Conservation (phyloP, 1,140 invertebrate genomes). For the Druon quercuslanigerum region DNA sequence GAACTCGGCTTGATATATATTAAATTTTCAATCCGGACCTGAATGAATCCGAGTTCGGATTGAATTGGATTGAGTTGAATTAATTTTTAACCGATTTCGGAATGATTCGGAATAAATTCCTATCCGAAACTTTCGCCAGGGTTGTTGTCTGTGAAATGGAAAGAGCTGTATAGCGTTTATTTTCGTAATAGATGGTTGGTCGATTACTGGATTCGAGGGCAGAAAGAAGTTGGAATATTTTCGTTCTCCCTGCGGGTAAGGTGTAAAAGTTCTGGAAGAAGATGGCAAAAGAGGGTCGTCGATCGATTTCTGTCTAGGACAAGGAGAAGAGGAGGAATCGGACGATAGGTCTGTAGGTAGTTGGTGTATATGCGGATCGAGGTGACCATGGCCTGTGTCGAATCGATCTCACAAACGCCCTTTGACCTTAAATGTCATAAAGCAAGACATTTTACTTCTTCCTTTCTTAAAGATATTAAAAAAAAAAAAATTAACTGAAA, state of each 20-base stretch:
- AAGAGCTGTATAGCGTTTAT: no score
- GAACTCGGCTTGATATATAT: no score
- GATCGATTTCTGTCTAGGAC: constrained; percentile 18
- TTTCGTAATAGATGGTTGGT: no score
- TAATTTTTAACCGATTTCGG: no score
- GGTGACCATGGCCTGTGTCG: constrained; percentile 56
- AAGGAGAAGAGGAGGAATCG: constrained; percentile 8
- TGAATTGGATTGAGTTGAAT: no score
- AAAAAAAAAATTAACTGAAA: not conserved
- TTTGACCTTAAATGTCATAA: constrained; percentile 44
- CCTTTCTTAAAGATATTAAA: not conserved
- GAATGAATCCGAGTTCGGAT: no score
- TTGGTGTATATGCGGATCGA: constrained; percentile 30
- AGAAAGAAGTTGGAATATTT: not conserved
- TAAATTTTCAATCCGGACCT: no score
- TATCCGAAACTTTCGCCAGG: no score
- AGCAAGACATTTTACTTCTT: constrained; percentile 15
- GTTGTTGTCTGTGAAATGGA: no score
- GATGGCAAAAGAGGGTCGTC: constrained; percentile 29
- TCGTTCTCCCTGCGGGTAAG: not conserved
- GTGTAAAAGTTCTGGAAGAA: constrained; percentile 22
- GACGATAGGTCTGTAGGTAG: constrained; percentile 21
- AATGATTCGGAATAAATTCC: no score
- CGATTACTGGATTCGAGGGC: not conserved
- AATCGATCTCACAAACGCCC: constrained; percentile 51